A percentile compares a stretch with the other conserved stretches of the same genome.
These are phyloP conservation scores for Alosa sapidissima DNA, from an alignment of 2,797 vertebrate species.

Conservation along the genomic window DNA sequence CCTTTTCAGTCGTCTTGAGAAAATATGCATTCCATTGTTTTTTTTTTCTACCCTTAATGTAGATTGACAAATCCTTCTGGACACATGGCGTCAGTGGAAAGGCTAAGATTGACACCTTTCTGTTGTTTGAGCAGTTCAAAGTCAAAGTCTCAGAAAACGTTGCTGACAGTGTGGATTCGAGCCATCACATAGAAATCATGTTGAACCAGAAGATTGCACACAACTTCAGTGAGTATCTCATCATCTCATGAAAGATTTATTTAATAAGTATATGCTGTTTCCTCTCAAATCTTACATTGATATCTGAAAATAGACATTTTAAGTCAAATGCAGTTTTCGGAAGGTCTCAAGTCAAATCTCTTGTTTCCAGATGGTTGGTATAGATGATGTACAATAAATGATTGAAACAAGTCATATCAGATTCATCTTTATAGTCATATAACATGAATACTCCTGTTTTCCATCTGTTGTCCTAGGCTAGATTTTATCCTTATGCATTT, in stretches of 20 bases:
- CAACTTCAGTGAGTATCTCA: constrained; percentile 77
- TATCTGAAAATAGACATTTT: too few species aligned
- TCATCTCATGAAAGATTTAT: not conserved
- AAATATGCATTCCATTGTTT: not conserved
- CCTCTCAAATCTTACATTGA: too few species aligned
- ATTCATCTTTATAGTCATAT: too few species aligned
- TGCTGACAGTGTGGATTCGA: constrained; percentile 43
- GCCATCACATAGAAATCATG: constrained; percentile 68
- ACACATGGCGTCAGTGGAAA: constrained; percentile 51
- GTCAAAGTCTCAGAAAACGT: constrained; percentile 56
- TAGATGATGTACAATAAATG: not conserved
- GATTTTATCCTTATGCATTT: not conserved
- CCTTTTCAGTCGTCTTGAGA: not conserved
- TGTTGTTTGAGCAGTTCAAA: constrained; percentile 71
- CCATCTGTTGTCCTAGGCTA: too few species aligned
- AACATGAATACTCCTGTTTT: too few species aligned
- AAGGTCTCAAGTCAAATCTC: not conserved
- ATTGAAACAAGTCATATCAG: not conserved
- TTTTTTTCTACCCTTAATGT: constrained; percentile 40
- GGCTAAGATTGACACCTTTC: constrained; percentile 64
- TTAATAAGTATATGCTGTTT: not conserved
- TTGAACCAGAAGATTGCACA: constrained; percentile 75
- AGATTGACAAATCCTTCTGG: constrained; percentile 83
- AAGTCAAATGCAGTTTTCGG: not conserved
- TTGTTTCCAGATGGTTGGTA: not conserved